Percentiles rank a stretch among this genome's conserved stretches.
Conservation (phyloP, 2,797 vertebrate genomes). For the Neopelma chrysocephalum region DNA sequence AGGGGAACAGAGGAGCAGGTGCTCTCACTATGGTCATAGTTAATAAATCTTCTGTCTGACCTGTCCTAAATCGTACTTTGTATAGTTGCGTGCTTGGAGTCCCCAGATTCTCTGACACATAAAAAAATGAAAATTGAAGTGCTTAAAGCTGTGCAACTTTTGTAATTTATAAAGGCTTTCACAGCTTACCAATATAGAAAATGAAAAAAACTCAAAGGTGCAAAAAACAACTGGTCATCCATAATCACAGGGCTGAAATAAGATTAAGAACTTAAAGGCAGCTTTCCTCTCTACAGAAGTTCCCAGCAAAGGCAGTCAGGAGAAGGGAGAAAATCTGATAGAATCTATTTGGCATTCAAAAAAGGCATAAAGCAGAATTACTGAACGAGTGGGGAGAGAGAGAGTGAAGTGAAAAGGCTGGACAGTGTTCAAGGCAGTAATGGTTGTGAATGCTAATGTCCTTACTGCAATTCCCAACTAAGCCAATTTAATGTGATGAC, state of each 20-base stretch:
- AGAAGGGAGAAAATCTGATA: neutral
- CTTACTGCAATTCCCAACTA: neutral
- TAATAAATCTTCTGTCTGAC: neutral
- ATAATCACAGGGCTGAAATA: neutral
- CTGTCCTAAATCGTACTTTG: neutral
- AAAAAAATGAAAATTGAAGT: neutral
- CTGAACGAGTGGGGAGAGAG: neutral
- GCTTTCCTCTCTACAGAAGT: neutral
- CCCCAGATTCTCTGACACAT: neutral
- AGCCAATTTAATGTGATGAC: neutral
- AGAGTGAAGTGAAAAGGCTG: neutral
- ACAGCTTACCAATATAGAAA: neutral
- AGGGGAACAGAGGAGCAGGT: neutral
- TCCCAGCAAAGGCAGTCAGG: neutral
- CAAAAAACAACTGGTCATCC: neutral
- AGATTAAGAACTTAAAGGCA: neutral
- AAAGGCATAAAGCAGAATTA: neutral
- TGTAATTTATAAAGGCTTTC: neutral
- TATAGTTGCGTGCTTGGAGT: neutral
- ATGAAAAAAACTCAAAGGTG: neutral
- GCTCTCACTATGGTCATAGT: neutral
- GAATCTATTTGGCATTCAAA: conserved; percentile 23
- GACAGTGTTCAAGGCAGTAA: neutral
- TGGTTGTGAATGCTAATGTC: neutral
- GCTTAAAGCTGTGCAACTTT: neutral